phyloP scores from a whole-genome alignment of 2,797 vertebrate genomes.

The Cephalopachus bancanus region DNA sequence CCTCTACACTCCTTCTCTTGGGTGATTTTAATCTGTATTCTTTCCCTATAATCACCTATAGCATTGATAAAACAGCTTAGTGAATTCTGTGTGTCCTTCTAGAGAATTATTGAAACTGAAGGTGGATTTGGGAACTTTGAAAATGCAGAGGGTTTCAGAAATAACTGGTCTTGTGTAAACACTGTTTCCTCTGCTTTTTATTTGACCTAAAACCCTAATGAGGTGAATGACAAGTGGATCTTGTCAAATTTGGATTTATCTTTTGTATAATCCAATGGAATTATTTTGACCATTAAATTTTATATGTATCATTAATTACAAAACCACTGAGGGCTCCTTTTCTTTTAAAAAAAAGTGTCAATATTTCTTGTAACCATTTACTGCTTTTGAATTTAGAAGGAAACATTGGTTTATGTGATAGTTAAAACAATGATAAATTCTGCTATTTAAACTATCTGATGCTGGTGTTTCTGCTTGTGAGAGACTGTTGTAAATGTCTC shows the following conservation, averaged over 20 bases:
- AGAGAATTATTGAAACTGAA: neutral
- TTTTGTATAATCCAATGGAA: neutral
- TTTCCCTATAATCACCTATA: slow-evolving; percentile 1
- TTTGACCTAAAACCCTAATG: too few species aligned
- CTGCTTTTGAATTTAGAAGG: neutral
- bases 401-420: neutral
- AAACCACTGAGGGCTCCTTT: neutral
- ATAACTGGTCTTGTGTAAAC: too few species aligned
- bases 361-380: neutral
- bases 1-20: neutral
- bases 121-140: too few species aligned
- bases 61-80: neutral
- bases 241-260: neutral
- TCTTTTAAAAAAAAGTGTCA: neutral
- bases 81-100: neutral
- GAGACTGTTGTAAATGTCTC: neutral
- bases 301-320: neutral
- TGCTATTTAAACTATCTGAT: neutral
- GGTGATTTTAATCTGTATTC: neutral
- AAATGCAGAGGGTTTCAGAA: too few species aligned
- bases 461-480: neutral
- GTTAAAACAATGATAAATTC: neutral
- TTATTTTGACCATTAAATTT: neutral
- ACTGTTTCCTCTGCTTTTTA: too few species aligned
- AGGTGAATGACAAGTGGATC: neutral